phyloP scores from a whole-genome alignment of 2,113 vertebrate species.

The Pterocles burchelli region DNA sequence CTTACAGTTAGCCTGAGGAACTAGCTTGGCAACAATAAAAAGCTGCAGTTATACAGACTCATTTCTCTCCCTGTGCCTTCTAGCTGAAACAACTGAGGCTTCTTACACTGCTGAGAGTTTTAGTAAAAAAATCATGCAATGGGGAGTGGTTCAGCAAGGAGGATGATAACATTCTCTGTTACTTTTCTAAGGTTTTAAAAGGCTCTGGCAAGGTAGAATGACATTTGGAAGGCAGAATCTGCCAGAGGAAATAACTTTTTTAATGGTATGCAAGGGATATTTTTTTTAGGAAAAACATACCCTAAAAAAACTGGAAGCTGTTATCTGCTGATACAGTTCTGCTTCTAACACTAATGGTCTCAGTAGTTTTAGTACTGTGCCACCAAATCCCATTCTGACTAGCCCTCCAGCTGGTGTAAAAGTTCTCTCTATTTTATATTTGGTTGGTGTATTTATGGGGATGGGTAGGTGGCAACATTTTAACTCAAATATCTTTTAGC shows the following conservation, averaged over 20 bases:
- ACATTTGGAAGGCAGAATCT: not conserved
- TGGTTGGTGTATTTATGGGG: conserved; percentile 41
- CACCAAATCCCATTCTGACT: conserved; percentile 22
- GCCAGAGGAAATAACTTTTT: not conserved
- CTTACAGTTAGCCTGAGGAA: conserved; percentile 52
- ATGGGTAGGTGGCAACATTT: conserved; percentile 49
- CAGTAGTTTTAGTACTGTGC: not conserved
- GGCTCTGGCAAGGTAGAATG: not conserved
- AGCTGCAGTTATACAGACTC: conserved; percentile 37
- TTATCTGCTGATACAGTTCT: conserved; percentile 22
- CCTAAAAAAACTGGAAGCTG: not conserved
- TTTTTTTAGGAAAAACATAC: conserved; percentile 6
- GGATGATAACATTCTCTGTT: not conserved
- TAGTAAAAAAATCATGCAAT: conserved; percentile 18
- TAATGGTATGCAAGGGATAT: conserved; percentile 6
- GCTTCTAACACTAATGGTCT: conserved; percentile 27
- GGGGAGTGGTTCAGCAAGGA: conserved; percentile 8
- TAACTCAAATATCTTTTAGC: conserved; percentile 29
- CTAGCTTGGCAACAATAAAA: conserved; percentile 57
- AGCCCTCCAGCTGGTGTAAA: conserved; percentile 40
- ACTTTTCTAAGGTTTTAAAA: conserved; percentile 10
- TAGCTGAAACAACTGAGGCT: conserved; percentile 36
- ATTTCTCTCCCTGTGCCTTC: conserved; percentile 51
- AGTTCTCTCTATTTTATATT: not conserved
- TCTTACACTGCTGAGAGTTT: conserved; percentile 27